Evolutionary conservation across 2,888 invertebrate species (phyloP).

Genomic region (Ametastegia equiseti): DNA sequence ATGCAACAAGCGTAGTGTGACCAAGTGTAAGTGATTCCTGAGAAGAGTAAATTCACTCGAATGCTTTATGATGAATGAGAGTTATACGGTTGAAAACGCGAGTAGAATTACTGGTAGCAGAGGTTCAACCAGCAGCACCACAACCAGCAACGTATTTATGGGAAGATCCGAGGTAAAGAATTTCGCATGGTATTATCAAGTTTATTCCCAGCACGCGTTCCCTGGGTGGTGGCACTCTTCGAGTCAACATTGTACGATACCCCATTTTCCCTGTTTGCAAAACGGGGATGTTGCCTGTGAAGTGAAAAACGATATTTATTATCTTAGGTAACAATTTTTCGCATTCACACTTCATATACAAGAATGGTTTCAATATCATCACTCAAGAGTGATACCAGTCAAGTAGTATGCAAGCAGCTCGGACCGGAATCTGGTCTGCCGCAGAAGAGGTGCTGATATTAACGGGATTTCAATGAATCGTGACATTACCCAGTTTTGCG

Average conservation of each 20-base stretch:
- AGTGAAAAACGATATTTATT: background rate
- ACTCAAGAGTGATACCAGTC: background rate
- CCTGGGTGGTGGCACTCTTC: background rate
- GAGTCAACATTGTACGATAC: background rate
- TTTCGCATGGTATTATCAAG: slow-evolving; percentile 14
- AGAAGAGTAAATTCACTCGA: background rate
- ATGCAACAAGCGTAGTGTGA: no score
- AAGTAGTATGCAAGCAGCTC: no score
- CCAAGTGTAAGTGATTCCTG: background rate
- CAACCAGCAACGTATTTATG: slow-evolving; percentile 20
- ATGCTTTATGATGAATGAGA: background rate
- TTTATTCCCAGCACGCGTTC: slow-evolving; percentile 18
- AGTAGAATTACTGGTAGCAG: background rate
- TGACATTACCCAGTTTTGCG: slow-evolving; percentile 11
- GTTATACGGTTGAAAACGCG: background rate
- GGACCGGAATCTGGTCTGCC: background rate
- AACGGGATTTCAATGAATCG: slow-evolving; percentile 15
- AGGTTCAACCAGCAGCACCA: background rate
- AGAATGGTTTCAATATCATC: background rate
- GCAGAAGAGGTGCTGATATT: background rate
- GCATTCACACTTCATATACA: background rate
- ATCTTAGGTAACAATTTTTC: background rate
- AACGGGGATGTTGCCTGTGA: background rate
- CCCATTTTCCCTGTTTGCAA: background rate
- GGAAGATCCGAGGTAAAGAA: background rate